Conservation (phyloP, 2,797 vertebrate genomes). For the Alcedo quadribrachys region DNA sequence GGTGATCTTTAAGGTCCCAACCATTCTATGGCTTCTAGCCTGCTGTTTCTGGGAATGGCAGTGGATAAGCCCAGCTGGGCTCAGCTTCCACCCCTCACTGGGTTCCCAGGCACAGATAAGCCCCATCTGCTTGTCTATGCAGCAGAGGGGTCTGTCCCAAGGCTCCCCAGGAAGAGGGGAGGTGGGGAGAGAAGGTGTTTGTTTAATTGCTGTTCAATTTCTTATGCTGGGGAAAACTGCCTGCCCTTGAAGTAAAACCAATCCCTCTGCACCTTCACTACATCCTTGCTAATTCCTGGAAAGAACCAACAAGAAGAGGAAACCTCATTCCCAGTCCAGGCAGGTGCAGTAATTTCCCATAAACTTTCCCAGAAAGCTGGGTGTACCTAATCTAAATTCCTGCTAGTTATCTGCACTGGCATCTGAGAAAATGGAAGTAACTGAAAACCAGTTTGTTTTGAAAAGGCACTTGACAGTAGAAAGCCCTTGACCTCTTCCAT, state of each 20-base stretch:
- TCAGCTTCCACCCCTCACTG: fast-evolving
- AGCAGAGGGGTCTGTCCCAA: background rate
- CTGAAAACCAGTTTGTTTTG: conserved; percentile 13
- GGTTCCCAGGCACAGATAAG: background rate
- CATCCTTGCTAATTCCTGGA: background rate
- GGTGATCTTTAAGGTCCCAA: too few relatives aligned
- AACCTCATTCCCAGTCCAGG: background rate
- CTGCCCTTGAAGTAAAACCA: background rate
- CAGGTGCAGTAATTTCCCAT: background rate
- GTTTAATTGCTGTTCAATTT: background rate
- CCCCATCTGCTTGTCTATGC: background rate
- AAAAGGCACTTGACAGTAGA: background rate
- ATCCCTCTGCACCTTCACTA: background rate
- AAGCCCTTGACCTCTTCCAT: background rate
- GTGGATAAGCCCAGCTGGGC: background rate
- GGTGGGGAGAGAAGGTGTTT: background rate
- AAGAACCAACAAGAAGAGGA: background rate
- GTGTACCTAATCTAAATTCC: background rate
- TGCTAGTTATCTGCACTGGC: background rate
- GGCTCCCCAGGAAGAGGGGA: background rate
- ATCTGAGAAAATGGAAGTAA: conserved; percentile 17
- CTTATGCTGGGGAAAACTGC: background rate
- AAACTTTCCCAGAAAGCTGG: background rate
- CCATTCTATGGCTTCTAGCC: background rate
- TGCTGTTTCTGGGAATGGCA: background rate